A percentile compares a stretch with the other conserved stretches of the same genome.
Conservation (phyloP, 2,888 invertebrate species). For the Stramonita haemastoma region DNA sequence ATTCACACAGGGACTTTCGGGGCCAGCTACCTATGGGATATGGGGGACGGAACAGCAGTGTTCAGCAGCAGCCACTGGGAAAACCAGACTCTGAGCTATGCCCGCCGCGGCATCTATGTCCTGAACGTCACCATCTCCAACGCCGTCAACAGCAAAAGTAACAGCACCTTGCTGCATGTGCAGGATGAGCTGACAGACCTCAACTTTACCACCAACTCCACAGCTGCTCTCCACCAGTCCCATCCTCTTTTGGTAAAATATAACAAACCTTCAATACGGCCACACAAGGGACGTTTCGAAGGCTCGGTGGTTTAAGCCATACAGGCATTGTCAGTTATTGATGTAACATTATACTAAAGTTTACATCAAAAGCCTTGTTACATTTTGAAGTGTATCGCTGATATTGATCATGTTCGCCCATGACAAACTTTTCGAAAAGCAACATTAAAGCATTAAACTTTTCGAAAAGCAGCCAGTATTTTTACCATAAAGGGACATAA, state of each 20-base stretch:
- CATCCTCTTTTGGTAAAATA: neutral
- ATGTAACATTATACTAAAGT: too few species aligned
- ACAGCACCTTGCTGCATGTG: constrained; percentile 59
- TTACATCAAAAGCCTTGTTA: too few species aligned
- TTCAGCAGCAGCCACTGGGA: neutral
- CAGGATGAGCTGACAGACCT: constrained; percentile 60
- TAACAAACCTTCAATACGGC: too few species aligned
- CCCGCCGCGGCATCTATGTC: constrained; percentile 55
- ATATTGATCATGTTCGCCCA: too few species aligned
- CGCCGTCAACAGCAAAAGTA: constrained; percentile 59
- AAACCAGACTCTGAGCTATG: constrained; percentile 54
- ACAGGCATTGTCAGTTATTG: too few species aligned
- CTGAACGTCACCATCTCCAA: constrained; percentile 66
- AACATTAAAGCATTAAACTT: too few species aligned
- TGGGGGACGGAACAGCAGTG: constrained; percentile 64
- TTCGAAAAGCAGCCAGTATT: too few species aligned
- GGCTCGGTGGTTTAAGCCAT: too few species aligned
- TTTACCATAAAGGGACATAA: too few species aligned
- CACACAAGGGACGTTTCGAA: too few species aligned
- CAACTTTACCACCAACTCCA: constrained; percentile 35
- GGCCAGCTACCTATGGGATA: constrained; percentile 69
- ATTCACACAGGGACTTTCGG: neutral
- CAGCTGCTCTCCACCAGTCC: neutral
- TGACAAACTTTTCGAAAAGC: too few species aligned
- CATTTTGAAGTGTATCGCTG: too few species aligned